Evolutionary conservation across 1,140 invertebrate genomes (phyloP), one percentile per base, ranked within the genome.

Genomic region (Pomphorhynchus laevis): DNA sequence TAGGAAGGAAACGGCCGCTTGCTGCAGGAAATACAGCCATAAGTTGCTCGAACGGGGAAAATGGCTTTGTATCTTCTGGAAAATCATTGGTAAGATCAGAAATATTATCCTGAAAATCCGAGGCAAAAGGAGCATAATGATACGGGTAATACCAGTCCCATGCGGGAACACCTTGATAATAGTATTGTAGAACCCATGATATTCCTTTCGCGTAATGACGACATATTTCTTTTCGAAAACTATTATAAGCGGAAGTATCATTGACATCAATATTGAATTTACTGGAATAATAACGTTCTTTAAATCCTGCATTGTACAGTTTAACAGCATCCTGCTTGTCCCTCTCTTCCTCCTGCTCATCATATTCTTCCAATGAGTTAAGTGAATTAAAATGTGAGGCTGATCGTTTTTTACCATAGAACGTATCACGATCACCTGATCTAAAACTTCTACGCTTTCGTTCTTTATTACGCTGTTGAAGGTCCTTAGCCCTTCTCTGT

Each of bases 141-240:
- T 84, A 95, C 0, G 89, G 89, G 58, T 80, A 98, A 61, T 89
- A 95, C 89, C 89, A 98, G 56, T 86, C 77, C 89, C 89, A 98
- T 2, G 79, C 89, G 17, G 79, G 72, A 61, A 86, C 95, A 32
- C 89, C 89, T 67, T 69, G 84, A 62, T 93, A 93, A 59, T 93
- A 95, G 59, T 95, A 95, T 42, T 71, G 67, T 12, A 95, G 60
- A 5, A 98, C 86, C 89, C 89, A 98, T 58, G 79, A 89, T 8
- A 98, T 61, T 0, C 89, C 89, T 33, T 69, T 64, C 0, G 86
- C 76, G 60, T 98, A 98, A 54, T 89, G 75, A 38, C 72, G 61
- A 5, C 74, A 61, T 6, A 98, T 76, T 48, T 69, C 70, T 49
- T 74, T 66, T 54, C 80, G 67, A 59, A 93, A 91, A 46, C 69